These are phyloP conservation scores for Chaunax sp. DNA, from an alignment of 2,797 vertebrate genomes.

Conservation along the genomic window DNA sequence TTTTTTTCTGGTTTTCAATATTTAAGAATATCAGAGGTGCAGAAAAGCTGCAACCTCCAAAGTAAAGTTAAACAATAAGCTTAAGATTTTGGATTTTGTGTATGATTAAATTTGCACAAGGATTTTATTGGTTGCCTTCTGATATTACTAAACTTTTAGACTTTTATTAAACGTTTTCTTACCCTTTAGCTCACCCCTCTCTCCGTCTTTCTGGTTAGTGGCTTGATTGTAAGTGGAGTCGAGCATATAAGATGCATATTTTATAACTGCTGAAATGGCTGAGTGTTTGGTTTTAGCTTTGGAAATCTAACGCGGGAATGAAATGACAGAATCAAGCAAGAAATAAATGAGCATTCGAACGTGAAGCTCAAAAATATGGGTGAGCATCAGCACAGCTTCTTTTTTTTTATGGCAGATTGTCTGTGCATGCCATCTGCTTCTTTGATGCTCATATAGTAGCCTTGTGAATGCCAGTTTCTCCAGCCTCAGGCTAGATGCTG, in stretches of 20 bases:
- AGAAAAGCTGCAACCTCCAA: not conserved
- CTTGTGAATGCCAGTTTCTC: conserved; percentile 49
- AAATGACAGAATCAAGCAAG: conserved; percentile 4
- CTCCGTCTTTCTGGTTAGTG: conserved; percentile 11
- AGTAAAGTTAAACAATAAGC: not conserved
- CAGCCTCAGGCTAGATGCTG: conserved; percentile 44
- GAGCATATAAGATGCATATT: too few species aligned
- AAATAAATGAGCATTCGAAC: conserved; percentile 36
- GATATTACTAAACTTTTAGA: too few species aligned
- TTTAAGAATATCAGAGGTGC: not conserved
- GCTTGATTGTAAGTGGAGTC: conserved; percentile 2
- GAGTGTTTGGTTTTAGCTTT: conserved; percentile 5
- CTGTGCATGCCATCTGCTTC: conserved; percentile 60
- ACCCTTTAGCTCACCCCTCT: not conserved
- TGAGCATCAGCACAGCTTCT: conserved; percentile 34
- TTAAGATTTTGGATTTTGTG: not conserved
- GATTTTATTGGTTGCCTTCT: not conserved
- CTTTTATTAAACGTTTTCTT: not conserved
- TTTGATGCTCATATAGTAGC: conserved; percentile 47
- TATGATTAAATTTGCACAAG: not conserved
- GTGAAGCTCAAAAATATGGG: conserved; percentile 46
- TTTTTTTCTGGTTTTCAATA: not conserved
- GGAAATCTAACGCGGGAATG: conserved; percentile 5
- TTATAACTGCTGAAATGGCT: not conserved
- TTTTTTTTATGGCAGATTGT: conserved; percentile 52